These are phyloP conservation scores for Anomalospiza imberbis DNA, from an alignment of 2,797 vertebrate species.

Conservation along the genomic window DNA sequence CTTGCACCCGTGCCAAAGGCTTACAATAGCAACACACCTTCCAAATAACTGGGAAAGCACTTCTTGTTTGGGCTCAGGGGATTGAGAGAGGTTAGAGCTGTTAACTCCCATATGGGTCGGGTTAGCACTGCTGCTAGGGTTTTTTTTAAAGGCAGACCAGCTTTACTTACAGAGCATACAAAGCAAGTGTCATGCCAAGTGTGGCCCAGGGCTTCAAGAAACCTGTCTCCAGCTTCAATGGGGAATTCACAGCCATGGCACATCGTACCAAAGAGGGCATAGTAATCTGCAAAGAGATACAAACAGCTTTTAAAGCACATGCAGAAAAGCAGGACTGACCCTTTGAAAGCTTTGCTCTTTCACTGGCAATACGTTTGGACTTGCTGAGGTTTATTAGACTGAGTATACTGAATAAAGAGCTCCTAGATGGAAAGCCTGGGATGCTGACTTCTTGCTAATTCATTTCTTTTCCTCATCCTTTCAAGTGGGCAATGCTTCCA, in stretches of 20 bases:
- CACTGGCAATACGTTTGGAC: background rate
- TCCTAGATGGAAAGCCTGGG: accelerated
- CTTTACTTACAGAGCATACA: conserved; percentile 88
- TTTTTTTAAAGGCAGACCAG: background rate
- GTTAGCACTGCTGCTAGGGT: background rate
- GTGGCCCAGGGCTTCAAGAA: conserved; percentile 90
- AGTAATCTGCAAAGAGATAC: conserved; percentile 83
- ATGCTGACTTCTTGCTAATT: background rate
- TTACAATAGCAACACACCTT: conserved; percentile 22
- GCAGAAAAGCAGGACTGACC: background rate
- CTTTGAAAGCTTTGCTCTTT: background rate
- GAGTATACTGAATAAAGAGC: background rate
- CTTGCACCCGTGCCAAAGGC: background rate
- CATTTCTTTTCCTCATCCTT: background rate
- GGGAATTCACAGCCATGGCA: conserved; percentile 97
- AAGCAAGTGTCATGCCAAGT: conserved; percentile 99
- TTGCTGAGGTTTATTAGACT: background rate
- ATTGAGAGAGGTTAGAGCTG: background rate
- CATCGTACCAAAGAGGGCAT: conserved; percentile 90
- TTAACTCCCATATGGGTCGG: background rate
- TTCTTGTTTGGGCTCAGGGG: conserved; percentile 11
- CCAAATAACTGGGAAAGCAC: background rate
- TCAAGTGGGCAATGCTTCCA: background rate
- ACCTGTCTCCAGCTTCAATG: conserved; percentile 96
- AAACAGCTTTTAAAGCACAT: background rate